Evolutionary conservation across 1,140 invertebrate genomes (phyloP), one percentile per base, ranked within the genome.

Genomic region (Sinella curviseta): DNA sequence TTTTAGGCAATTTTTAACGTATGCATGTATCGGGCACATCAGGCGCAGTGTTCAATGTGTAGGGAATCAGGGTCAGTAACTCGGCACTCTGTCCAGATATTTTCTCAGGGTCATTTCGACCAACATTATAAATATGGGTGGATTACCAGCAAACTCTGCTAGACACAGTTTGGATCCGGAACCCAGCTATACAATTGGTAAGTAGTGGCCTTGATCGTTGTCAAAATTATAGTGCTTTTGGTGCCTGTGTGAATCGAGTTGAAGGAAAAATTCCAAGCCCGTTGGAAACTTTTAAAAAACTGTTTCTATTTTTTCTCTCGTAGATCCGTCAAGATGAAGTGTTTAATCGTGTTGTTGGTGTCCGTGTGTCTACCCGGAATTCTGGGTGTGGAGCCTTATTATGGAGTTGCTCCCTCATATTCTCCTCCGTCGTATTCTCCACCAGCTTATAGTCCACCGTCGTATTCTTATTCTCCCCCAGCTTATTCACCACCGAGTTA

Each of bases 341-440:
- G 30, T 24, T 70, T 70, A 70, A 70, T 24, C 31, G 65, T 70
- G 31, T 24, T 33, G 65, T 70, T 70, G 12, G 28, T 70, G 2
- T 70, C 65, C 65, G 65, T 70, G 65, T 70, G 65, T 70, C 65
- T 70, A 33, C 65, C 65, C 65, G 65, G 65, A 70, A 70, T 70
- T 70, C 65, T 70, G 65, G 65, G 65, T 70, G 55, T 60, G 55
- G 65, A 70, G 12, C 39, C 39, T 17, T 14, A 65, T n/a, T 70
- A 70, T 70, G 65, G 28, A 70, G 31, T 70, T 3, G 65, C 65
- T 30, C 57, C 57, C 16, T 65, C 57, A 16, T 79, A 74, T 34
- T 26, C 17, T 76, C 54, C 70, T 20, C 39, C 26, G n/a, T 57
- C 26, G 48, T 48, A 48, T 48, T 8, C 4, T 48, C 39, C 67